phyloP scores from a whole-genome alignment of 1,140 invertebrate genomes.

The Ridgeia piscesae region DNA sequence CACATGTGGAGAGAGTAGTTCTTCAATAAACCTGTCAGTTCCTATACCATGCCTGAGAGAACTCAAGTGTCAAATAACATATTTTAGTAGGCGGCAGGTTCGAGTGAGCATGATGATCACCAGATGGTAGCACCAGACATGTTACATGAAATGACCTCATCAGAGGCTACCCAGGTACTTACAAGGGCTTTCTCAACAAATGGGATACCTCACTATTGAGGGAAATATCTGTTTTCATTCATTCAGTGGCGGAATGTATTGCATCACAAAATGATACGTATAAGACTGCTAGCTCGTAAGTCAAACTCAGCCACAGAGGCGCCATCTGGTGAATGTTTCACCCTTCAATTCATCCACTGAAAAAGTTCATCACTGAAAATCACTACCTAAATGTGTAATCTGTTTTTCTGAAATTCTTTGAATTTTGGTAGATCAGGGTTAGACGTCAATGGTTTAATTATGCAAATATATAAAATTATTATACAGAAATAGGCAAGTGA shows the following conservation, averaged over 20 bases:
- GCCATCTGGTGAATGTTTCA: too few species aligned
- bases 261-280: background rate
- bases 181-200: background rate
- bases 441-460: too few species aligned
- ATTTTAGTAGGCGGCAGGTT: too few species aligned
- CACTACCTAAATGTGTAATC: too few species aligned
- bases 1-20: background rate
- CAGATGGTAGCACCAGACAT: background rate
- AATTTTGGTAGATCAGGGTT: too few species aligned
- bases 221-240: background rate
- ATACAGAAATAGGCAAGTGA: too few species aligned
- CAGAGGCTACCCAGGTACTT: background rate
- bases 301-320: too few species aligned
- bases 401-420: too few species aligned
- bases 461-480: too few species aligned
- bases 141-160: background rate
- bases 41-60: background rate
- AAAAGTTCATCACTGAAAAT: too few species aligned
- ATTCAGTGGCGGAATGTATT: background rate
- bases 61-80: background rate
- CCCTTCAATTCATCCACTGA: too few species aligned
- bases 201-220: background rate
- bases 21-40: background rate
- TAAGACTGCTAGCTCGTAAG: background rate
- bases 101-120: background rate